A percentile compares a stretch with the other conserved stretches of the same genome.
Conservation (phyloP, 2,113 vertebrate genomes). For the Centrocercus urophasianus region DNA sequence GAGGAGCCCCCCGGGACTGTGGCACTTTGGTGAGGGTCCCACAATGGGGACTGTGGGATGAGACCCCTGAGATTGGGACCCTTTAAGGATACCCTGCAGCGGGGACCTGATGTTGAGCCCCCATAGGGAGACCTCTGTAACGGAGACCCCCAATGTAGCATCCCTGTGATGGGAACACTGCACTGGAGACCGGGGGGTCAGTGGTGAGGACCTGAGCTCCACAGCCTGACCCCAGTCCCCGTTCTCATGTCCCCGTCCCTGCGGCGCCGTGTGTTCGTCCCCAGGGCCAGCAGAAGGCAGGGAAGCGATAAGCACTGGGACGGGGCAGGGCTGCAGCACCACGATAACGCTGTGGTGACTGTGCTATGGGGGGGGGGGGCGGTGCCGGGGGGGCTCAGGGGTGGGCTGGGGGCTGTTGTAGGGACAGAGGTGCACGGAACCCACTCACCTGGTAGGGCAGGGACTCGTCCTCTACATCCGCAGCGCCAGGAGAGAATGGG, state of each 20-base stretch:
- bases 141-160: not conserved
- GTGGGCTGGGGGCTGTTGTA: not conserved
- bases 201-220: not conserved
- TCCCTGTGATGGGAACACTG: too few species aligned
- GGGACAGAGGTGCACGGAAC: not conserved
- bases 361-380: not conserved
- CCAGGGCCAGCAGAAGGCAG: not conserved
- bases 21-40: not conserved
- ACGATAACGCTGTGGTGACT: not conserved
- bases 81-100: too few species aligned
- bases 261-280: not conserved
- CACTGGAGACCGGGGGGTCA: too few species aligned
- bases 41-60: accelerated
- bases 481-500: not conserved
- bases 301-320: not conserved
- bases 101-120: not conserved
- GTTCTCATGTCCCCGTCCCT: not conserved
- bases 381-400: not conserved
- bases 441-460: constrained; percentile 79
- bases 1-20: not conserved
- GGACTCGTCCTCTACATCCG: constrained; percentile 77
- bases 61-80: not conserved
- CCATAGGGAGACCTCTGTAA: not conserved
- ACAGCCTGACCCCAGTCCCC: not conserved
- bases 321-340: not conserved